Conservation (phyloP, 2,113 vertebrate species). For the Calyptommatus sinebrachiatus region DNA sequence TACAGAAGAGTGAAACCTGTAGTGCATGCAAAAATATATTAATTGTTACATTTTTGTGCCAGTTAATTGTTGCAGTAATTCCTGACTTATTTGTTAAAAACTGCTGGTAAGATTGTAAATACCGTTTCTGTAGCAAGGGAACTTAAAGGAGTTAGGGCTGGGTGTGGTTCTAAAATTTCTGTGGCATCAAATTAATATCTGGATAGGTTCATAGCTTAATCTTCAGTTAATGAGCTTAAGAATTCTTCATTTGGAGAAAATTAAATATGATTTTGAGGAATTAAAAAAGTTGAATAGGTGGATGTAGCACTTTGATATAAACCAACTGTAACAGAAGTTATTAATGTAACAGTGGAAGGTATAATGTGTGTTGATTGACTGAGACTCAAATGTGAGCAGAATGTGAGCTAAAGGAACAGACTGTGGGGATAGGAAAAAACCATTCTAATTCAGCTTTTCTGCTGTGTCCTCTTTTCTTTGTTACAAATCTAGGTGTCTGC, state of each 20-base stretch:
- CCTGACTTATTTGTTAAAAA: not conserved
- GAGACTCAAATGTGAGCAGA: not conserved
- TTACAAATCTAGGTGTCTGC: constrained; percentile 52
- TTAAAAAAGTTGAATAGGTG: not conserved
- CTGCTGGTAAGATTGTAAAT: not conserved
- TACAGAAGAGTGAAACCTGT: not conserved
- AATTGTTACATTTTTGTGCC: not conserved
- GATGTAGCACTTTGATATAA: not conserved
- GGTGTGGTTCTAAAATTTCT: not conserved
- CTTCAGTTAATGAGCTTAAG: not conserved
- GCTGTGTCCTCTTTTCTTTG: constrained; percentile 27
- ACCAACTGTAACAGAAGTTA: constrained; percentile 1
- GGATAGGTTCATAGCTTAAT: not conserved
- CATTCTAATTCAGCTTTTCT: constrained; percentile 42
- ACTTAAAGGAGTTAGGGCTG: not conserved
- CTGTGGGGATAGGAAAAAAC: constrained; percentile 37
- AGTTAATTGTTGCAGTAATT: not conserved
- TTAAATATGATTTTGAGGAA: constrained; percentile 5
- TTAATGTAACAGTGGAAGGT: not conserved
- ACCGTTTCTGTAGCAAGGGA: not conserved
- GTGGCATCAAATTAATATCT: not conserved
- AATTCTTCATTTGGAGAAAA: constrained; percentile 29
- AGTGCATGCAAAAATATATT: not conserved
- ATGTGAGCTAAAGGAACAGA: not conserved
- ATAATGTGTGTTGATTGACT: not conserved